These are phyloP conservation scores for Acromyrmex charruanus DNA, from an alignment of 1,140 invertebrate genomes.

Conservation along the genomic window DNA sequence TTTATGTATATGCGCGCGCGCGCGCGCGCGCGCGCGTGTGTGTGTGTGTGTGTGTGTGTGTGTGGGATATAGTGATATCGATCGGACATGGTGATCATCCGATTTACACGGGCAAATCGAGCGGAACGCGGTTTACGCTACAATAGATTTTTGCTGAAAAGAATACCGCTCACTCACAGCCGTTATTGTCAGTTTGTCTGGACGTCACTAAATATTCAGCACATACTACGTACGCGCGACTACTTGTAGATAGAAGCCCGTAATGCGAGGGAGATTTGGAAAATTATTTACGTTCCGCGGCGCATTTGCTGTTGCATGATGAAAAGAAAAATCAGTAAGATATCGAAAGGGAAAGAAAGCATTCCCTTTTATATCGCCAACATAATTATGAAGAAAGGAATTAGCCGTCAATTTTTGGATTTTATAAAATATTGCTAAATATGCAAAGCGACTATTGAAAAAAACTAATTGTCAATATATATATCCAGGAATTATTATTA, in stretches of 20 bases:
- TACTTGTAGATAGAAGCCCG: conserved; percentile 65
- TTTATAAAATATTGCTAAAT: background rate
- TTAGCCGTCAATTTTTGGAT: background rate
- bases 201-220: conserved; percentile 77
- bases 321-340: conserved; percentile 15
- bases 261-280: conserved; percentile 58
- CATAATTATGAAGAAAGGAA: conserved; percentile 25
- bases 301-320: background rate
- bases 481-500: too few relatives aligned
- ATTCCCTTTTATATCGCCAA: background rate
- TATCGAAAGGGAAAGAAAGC: background rate
- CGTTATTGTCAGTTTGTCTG: conserved; percentile 83
- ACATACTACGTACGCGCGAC: conserved; percentile 64
- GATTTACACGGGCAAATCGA: conserved; percentile 63
- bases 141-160: conserved; percentile 57
- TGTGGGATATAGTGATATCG: background rate
- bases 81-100: conserved; percentile 18
- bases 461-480: background rate
- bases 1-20: background rate
- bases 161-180: conserved; percentile 75
- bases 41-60: background rate
- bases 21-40: too few relatives aligned
- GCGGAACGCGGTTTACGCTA: conserved; percentile 47
- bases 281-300: conserved; percentile 42
- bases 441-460: background rate